Conservation (phyloP, 2,797 vertebrate genomes). For the Netta rufina region DNA sequence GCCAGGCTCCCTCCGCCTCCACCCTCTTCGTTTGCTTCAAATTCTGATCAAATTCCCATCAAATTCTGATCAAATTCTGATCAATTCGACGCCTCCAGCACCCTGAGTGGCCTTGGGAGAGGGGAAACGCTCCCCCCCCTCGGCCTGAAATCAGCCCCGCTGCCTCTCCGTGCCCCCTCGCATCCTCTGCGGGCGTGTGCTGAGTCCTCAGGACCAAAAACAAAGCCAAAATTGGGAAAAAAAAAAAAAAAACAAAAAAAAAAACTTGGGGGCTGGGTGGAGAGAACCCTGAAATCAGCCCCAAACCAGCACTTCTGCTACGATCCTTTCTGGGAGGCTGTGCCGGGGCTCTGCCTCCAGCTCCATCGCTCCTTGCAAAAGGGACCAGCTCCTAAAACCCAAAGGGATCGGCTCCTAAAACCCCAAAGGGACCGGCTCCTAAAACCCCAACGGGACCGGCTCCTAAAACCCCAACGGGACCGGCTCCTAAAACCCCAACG, state of each 20-base stretch:
- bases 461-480: too few relatives aligned
- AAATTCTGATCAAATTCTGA: too few relatives aligned
- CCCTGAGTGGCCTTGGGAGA: background rate
- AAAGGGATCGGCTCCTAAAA: too few relatives aligned
- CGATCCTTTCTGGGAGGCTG: background rate
- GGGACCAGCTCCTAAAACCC: background rate
- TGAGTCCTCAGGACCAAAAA: too few relatives aligned
- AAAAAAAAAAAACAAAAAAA: too few relatives aligned
- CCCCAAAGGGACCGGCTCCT: too few relatives aligned
- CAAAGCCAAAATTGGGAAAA: background rate
- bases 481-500: too few relatives aligned
- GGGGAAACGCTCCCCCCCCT: fast-evolving
- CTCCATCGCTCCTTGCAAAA: background rate
- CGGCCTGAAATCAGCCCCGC: background rate
- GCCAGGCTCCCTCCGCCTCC: background rate
- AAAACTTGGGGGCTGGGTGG: background rate
- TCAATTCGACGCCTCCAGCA: background rate
- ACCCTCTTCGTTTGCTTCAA: too few relatives aligned
- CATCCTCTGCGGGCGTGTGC: fast-evolving
- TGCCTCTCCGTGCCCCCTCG: too few relatives aligned
- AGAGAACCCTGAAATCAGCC: background rate
- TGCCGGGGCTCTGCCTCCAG: background rate
- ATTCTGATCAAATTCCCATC: background rate
- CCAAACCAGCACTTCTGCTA: background rate
- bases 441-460: too few relatives aligned